Conservation (phyloP, 2,888 invertebrate species). For the Scrobipalpa atriplicella region DNA sequence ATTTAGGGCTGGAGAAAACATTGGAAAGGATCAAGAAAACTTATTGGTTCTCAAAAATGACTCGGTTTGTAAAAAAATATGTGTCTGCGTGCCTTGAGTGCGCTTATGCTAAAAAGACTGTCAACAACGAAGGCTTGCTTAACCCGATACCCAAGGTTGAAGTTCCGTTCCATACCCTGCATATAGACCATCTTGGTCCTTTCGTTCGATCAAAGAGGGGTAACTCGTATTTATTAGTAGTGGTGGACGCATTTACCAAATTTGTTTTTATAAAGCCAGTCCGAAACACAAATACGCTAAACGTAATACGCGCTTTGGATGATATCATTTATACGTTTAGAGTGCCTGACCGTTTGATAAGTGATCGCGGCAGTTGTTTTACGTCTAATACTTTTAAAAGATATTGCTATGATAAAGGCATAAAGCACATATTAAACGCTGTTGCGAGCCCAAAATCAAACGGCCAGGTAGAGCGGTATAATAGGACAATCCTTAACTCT, state of each 20-base stretch:
- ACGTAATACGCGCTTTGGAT: not conserved
- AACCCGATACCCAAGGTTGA: constrained; percentile 22
- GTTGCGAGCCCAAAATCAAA: constrained; percentile 34
- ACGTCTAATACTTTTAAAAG: constrained; percentile 20
- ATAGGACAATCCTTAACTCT: constrained; percentile 27
- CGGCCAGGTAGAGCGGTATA: constrained; percentile 32
- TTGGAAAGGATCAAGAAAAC: constrained; percentile 13
- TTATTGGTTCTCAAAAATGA: constrained; percentile 5
- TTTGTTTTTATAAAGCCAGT: constrained; percentile 32
- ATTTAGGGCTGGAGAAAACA: constrained; percentile 19
- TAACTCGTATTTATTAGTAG: constrained; percentile 37
- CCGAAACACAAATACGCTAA: constrained; percentile 8
- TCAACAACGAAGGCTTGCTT: constrained; percentile 14
- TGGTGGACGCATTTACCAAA: constrained; percentile 28
- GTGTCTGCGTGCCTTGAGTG: constrained; percentile 16
- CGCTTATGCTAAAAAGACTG: constrained; percentile 15
- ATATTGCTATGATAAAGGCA: constrained; percentile 25
- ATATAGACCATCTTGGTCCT: constrained; percentile 50
- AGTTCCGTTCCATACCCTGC: constrained; percentile 46
- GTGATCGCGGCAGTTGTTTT: constrained; percentile 27
- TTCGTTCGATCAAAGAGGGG: constrained; percentile 43
- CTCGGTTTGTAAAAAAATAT: constrained; percentile 18
- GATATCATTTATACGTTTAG: constrained; percentile 24
- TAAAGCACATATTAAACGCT: constrained; percentile 29
- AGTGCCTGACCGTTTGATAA: constrained; percentile 27